Base-by-base conservation (phyloP, 1,140 invertebrate genomes). In the Cotesia typhae region DNA sequence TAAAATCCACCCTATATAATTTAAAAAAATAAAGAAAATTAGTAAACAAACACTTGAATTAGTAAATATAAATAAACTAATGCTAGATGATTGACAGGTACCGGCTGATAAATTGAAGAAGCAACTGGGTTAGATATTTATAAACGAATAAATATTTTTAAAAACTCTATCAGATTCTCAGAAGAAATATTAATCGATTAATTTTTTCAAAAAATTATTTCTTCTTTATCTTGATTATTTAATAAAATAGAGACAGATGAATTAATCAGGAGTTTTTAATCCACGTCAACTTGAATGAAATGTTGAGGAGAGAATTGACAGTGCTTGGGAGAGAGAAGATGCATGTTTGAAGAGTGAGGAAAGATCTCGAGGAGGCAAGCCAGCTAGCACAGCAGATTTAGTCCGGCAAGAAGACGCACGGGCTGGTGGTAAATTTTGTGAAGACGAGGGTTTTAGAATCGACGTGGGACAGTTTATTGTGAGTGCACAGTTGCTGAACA, bases 391-490 rank as follows among this genome's bases (percentile, higher is more conserved):
- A 51, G 63, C 47, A 66, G 67, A 67, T 72, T 67, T 72, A 72
- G 71, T 67, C 55, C 35, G 70, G 9, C 67, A 64, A 53, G 60
- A 70, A 55, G 70, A 65, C 64, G 69, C 20, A 51, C 28, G 60
- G 71, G 38, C 17, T 71, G 14, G 57, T 66, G 67, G 35, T 52
- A 35, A 55, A 66, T 55, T n/a, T 64, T 37, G 9, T 41, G 3
- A 12, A 67, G 59, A 37, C 28, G 66, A 74, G 77, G 81, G 79
- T 80, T 81, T 79, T 71, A 75, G 64, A 71, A 59, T 76, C 74
- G 73, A 80, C 80, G 79, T 78, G 37, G 57, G 63, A 60, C 82
- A 85, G 83, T 85, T 84, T 73, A 79, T 82, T 81, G 84, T 79
- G 77, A 84, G 83, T 84, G 72, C 80, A 74, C 79, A 79, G 82